Conservation (phyloP, 92 coral and sea anemone species). For the Epizoanthus stellaris region DNA sequence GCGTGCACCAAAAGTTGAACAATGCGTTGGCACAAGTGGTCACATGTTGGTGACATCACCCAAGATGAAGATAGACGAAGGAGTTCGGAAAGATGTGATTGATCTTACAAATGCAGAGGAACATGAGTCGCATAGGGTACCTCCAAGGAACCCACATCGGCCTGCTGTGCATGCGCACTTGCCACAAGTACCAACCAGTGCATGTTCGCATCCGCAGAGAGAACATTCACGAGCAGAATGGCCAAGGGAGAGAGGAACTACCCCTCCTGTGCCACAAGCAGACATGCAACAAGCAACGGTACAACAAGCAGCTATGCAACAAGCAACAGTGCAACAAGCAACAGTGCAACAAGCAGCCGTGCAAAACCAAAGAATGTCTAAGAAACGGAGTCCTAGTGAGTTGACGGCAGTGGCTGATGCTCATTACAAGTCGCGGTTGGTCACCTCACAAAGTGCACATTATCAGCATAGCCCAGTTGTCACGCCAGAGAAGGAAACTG, state of each 20-base stretch:
- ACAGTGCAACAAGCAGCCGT: not conserved
- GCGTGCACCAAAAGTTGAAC: slow-evolving; percentile 8
- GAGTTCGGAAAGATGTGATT: slow-evolving; percentile 21
- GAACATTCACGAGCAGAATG: slow-evolving; percentile 29
- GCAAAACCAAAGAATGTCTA: not conserved
- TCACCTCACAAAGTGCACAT: not conserved
- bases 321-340: too few relatives aligned
- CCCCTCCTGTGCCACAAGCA: not conserved
- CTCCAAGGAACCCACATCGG: slow-evolving; percentile 1
- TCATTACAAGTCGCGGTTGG: slow-evolving; percentile 20
- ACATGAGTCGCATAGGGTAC: not conserved
- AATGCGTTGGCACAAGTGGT: slow-evolving; percentile 23
- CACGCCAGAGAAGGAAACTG: slow-evolving; percentile 5
- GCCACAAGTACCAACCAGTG: slow-evolving; percentile 2
- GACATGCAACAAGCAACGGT: not conserved
- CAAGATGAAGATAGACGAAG: not conserved
- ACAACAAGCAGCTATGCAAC: too few relatives aligned
- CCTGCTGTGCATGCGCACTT: slow-evolving; percentile 9
- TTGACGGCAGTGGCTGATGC: slow-evolving; percentile 26
- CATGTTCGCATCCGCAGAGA: slow-evolving; percentile 7
- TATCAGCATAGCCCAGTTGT: slow-evolving; percentile 2
- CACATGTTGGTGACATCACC: not conserved
- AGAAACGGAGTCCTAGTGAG: slow-evolving; percentile 25
- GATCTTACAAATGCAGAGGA: slow-evolving; percentile 39
- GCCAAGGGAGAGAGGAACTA: not conserved